Percentiles rank a stretch among this genome's conserved stretches.
phyloP scores from a whole-genome alignment of 1,140 invertebrate genomes.

The Cydia splendana region DNA sequence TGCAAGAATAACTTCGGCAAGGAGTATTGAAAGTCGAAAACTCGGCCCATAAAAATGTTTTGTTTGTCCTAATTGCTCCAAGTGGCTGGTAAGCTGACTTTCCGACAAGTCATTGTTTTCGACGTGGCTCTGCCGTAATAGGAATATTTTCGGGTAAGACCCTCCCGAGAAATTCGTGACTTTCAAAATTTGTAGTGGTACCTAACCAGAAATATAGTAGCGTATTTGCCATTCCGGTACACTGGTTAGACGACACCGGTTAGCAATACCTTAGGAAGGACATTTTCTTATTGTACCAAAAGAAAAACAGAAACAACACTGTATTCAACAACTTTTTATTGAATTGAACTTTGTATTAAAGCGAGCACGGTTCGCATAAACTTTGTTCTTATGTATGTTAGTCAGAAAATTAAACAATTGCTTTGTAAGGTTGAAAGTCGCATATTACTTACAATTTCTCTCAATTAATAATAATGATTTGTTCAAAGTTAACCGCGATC shows the following conservation, averaged over 20 bases:
- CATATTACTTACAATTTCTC: slow-evolving; percentile 50
- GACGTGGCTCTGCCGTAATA: slow-evolving; percentile 60
- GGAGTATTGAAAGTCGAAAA: slow-evolving; percentile 41
- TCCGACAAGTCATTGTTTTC: slow-evolving; percentile 75
- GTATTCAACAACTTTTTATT: no score
- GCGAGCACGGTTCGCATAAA: not conserved
- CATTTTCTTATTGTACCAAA: not conserved
- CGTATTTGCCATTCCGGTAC: slow-evolving; percentile 33
- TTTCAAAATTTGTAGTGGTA: slow-evolving; percentile 53
- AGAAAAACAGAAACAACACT: not conserved
- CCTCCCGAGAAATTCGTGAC: slow-evolving; percentile 61
- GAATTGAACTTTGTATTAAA: no score
- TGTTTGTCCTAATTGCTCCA: slow-evolving; percentile 75
- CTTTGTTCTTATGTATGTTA: slow-evolving; percentile 45
- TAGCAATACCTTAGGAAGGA: not conserved
- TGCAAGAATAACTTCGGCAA: slow-evolving; percentile 38
- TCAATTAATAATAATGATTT: slow-evolving; percentile 57
- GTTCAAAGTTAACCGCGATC: slow-evolving; percentile 60
- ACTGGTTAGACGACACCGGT: not conserved
- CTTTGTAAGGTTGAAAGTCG: slow-evolving; percentile 57
- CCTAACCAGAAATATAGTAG: slow-evolving; percentile 37
- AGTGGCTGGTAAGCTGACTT: slow-evolving; percentile 73
- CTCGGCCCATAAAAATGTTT: slow-evolving; percentile 70
- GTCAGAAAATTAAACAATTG: slow-evolving; percentile 64
- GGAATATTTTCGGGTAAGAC: slow-evolving; percentile 66